phyloP scores from a whole-genome alignment of 2,888 invertebrate genomes.

The Salticus scenicus region DNA sequence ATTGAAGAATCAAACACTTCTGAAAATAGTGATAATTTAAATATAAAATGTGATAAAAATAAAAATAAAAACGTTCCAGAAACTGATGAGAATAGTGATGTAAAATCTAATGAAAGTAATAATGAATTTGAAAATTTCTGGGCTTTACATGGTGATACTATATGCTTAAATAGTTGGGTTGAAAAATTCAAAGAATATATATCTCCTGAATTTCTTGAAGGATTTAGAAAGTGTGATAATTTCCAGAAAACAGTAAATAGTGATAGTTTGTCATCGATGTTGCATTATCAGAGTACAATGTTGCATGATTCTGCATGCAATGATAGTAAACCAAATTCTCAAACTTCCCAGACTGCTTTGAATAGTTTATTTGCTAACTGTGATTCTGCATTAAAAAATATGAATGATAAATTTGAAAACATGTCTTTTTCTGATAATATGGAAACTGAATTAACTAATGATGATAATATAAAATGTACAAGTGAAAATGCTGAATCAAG shows the following conservation, averaged over 20 bases:
- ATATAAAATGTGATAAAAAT: background rate
- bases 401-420: slow-evolving; percentile 28
- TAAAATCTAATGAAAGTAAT: background rate
- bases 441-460: background rate
- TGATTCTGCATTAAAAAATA: background rate
- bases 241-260: too few species aligned
- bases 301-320: too few species aligned
- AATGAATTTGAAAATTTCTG: slow-evolving; percentile 50
- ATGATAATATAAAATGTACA: background rate
- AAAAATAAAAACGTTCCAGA: background rate
- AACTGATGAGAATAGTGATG: too few species aligned
- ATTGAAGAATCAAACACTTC: background rate
- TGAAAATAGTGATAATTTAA: background rate
- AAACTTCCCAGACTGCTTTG: too few species aligned
- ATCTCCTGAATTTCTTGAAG: slow-evolving; percentile 34
- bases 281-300: too few species aligned
- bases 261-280: too few species aligned
- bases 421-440: slow-evolving; percentile 18
- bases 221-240: too few species aligned
- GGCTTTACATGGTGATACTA: slow-evolving; percentile 44
- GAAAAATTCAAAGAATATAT: slow-evolving; percentile 56
- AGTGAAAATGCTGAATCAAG: too few species aligned
- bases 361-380: too few species aligned
- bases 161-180: slow-evolving; percentile 54
- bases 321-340: too few species aligned